Percentiles rank a stretch among this genome's conserved stretches.
These are phyloP conservation scores for Scortum barcoo DNA, from an alignment of 2,113 vertebrate genomes.

Conservation along the genomic window DNA sequence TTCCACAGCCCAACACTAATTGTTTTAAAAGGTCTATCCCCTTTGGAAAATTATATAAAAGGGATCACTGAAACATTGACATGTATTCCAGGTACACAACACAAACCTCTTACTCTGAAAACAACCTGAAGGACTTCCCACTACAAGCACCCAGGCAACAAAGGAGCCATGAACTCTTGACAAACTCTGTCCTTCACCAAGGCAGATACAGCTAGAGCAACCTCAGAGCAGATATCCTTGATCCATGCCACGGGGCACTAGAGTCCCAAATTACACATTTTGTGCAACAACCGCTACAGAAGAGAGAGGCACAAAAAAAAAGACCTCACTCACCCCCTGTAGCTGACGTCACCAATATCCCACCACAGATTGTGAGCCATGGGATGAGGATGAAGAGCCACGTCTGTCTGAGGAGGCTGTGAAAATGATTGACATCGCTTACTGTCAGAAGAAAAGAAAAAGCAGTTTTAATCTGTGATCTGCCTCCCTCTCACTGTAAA, in stretches of 20 bases:
- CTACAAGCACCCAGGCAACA: neutral
- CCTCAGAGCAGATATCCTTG: neutral
- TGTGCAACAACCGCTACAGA: neutral
- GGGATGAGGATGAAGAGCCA: neutral
- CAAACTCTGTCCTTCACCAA: neutral
- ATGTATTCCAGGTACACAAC: conserved; percentile 6
- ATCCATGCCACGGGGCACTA: neutral
- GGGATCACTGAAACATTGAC: neutral
- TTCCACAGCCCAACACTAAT: neutral
- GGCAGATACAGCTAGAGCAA: neutral
- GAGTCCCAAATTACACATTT: neutral
- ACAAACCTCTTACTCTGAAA: conserved; percentile 1
- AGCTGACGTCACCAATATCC: neutral
- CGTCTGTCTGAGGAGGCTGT: neutral
- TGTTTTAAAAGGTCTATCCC: neutral
- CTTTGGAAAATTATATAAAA: neutral
- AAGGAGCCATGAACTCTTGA: neutral
- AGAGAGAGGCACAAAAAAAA: neutral
- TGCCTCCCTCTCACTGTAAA: neutral
- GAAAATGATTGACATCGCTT: conserved; percentile 9
- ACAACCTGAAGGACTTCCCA: neutral
- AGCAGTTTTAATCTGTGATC: neutral
- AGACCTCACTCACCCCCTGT: neutral
- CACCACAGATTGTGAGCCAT: neutral
- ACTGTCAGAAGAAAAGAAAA: neutral